These are phyloP conservation scores for Dexiosoma caninum DNA, from an alignment of 2,888 invertebrate species.

Conservation along the genomic window DNA sequence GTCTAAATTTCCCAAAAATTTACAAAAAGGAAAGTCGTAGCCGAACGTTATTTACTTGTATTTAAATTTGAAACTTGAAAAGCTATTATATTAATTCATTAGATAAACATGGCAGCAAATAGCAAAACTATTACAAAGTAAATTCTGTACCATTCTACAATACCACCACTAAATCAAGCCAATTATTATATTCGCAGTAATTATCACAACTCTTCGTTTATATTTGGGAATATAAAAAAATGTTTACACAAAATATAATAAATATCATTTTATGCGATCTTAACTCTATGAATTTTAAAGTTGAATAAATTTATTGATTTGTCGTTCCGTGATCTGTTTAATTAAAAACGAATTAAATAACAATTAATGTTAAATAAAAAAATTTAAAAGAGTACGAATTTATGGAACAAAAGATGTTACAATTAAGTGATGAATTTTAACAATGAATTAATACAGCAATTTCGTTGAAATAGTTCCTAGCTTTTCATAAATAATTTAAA, in stretches of 20 bases:
- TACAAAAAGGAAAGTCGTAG: too few relatives aligned
- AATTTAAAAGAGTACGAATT: slow-evolving; percentile 32
- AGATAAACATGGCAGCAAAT: too few relatives aligned
- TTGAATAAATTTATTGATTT: neutral
- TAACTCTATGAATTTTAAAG: slow-evolving; percentile 9
- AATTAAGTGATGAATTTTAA: neutral
- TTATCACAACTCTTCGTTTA: too few relatives aligned
- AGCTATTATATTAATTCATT: too few relatives aligned
- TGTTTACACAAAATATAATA: neutral
- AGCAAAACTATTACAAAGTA: too few relatives aligned
- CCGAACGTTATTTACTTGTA: too few relatives aligned
- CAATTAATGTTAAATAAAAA: slow-evolving; percentile 40
- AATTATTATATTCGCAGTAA: too few relatives aligned
- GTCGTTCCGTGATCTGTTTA: slow-evolving; percentile 26
- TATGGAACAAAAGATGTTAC: slow-evolving; percentile 27
- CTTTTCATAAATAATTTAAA: neutral
- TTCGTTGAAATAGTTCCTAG: slow-evolving; percentile 15
- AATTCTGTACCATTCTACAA: too few relatives aligned
- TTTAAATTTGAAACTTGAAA: too few relatives aligned
- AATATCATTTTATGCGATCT: slow-evolving; percentile 19
- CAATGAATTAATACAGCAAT: neutral
- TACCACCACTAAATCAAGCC: too few relatives aligned
- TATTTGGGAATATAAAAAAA: neutral
- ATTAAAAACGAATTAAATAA: slow-evolving; percentile 19
- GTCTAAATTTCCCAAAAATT: too few relatives aligned